Evolutionary conservation across 2,888 invertebrate genomes (phyloP), one percentile per base, ranked within the genome.

Genomic region (Metellina segmentata): DNA sequence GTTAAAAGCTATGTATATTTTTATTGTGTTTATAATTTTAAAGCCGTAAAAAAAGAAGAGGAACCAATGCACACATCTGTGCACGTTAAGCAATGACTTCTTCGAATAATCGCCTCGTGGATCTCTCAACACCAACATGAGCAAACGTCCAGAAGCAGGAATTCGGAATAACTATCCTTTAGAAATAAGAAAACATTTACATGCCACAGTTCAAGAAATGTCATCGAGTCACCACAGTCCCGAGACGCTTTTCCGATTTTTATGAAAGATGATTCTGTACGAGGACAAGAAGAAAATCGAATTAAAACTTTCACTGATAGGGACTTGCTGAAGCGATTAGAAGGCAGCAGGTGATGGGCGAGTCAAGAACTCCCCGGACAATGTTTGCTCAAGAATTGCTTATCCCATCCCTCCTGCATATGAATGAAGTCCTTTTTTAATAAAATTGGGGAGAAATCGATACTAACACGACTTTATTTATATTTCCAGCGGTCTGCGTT

Each of bases 401-500:
- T 81, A 20, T 20, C 61, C 9, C 20, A 19, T 53, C 49, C 51
- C 53, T 53, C 13, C 11, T 61, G 61, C 61, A 61, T 61, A 61
- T 61, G 61, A 61, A 61, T 61, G 61, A 61, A 61, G 61, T 16
- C 9, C 8, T 61, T 61, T 61, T 61, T 61, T 61, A 61, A 61
- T 61, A 61, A 61, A 61, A 61, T 61, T 61, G 11, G 7, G 13
- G 9, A 8, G 49, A 20, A 88, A 88, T 81, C 88, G 81, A 81
- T 88, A 81, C 81, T 88, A 88, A 88, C 81, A 75, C 19, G 87
- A 61, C n/a, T 81, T 81, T 88, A 88, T 81, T 88, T 88, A 88
- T 61, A 61, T 88, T 88, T 81, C 61, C 81, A 19, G 74, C 16
- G 88, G 81, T 81, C 81, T 72, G 61, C 72, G 81, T 48, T n/a